Conservation (phyloP, 2,888 invertebrate species). For the Lasioglossum marginatum region DNA sequence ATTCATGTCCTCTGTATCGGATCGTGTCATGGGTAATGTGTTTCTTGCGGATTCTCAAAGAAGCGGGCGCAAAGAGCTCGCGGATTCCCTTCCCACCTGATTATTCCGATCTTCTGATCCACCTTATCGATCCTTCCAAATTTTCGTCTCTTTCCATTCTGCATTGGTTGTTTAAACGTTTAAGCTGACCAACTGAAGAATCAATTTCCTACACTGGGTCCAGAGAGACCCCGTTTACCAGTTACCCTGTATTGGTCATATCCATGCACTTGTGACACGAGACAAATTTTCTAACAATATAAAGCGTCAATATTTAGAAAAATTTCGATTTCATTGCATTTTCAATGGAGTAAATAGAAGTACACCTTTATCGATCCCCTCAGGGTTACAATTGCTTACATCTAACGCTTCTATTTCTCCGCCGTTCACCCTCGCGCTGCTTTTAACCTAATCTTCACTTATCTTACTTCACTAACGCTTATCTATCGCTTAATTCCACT, state of each 20-base stretch:
- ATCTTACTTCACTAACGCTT: too few species aligned
- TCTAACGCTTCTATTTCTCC: too few species aligned
- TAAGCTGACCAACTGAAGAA: too few species aligned
- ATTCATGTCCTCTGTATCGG: slow-evolving; percentile 57
- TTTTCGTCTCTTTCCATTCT: neutral
- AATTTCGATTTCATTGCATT: neutral
- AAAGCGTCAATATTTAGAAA: too few species aligned
- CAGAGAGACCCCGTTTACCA: neutral
- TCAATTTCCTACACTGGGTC: neutral
- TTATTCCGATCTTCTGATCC: neutral
- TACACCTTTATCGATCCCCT: too few species aligned
- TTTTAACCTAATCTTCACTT: too few species aligned
- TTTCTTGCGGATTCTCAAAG: slow-evolving; percentile 49
- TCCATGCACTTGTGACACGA: neutral
- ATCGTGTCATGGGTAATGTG: slow-evolving; percentile 55
- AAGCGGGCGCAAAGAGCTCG: slow-evolving; percentile 20
- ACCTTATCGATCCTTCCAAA: neutral
- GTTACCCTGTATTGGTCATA: neutral
- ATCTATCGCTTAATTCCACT: too few species aligned
- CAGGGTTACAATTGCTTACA: too few species aligned
- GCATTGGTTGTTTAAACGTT: neutral
- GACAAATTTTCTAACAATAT: neutral
- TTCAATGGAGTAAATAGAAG: too few species aligned
- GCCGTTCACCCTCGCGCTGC: too few species aligned
- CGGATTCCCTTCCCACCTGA: neutral